A percentile compares a stretch with the other conserved stretches of the same genome.
phyloP scores from a whole-genome alignment of 2,113 vertebrate genomes.

The Scopus umbretta region DNA sequence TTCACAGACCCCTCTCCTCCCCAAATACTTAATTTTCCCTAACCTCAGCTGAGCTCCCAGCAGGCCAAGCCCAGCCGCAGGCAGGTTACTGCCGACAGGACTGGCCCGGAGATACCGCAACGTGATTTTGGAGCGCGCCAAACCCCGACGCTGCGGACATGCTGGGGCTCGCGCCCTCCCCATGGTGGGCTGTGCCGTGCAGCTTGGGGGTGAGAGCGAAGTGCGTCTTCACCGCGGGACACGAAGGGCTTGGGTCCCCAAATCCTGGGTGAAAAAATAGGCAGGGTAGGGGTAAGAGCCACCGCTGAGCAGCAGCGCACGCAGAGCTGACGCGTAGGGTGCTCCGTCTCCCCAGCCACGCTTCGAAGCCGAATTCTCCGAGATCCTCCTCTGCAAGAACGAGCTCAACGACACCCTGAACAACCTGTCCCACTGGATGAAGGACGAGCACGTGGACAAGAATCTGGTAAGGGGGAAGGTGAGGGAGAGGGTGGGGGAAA shows the following conservation, averaged over 20 bases:
- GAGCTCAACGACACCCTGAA: constrained; percentile 75
- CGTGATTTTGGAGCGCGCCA: neutral
- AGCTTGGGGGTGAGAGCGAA: neutral
- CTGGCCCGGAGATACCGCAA: neutral
- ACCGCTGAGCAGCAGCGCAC: neutral
- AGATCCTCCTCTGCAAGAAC: constrained; percentile 71
- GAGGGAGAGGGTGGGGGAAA: neutral
- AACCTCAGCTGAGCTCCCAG: neutral
- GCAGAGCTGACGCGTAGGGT: neutral
- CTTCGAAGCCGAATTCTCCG: constrained; percentile 79
- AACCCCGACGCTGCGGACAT: fast-evolving
- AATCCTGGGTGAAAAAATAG: neutral
- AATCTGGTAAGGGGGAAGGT: constrained; percentile 71
- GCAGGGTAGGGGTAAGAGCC: neutral
- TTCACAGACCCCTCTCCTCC: neutral
- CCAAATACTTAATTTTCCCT: neutral
- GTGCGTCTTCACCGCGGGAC: too few relatives aligned
- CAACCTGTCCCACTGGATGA: constrained; percentile 80
- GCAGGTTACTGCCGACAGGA: neutral
- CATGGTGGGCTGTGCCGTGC: fast-evolving
- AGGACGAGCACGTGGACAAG: constrained; percentile 69
- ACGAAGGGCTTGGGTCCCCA: neutral
- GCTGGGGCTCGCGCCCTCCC: neutral
- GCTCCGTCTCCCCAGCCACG: constrained; percentile 61
- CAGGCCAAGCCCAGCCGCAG: neutral